Conservation (phyloP, 2,797 vertebrate species). For the Erithacus rubecula region DNA sequence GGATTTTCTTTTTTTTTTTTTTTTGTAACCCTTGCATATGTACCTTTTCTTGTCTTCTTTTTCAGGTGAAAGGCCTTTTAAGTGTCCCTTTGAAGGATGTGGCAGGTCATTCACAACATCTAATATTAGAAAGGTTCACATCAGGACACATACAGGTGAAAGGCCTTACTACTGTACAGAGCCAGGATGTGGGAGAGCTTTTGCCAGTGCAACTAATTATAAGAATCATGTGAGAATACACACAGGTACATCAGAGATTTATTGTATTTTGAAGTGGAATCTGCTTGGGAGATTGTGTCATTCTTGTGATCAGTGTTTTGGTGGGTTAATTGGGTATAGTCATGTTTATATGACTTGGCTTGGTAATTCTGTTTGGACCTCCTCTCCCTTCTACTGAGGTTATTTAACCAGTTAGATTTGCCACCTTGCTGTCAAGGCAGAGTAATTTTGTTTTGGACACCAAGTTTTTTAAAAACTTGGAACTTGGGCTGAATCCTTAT, state of each 20-base stretch:
- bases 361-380: neutral
- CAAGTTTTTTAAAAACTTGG: neutral
- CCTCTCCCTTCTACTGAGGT: neutral
- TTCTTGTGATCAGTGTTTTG: neutral
- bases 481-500: neutral
- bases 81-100: constrained; percentile 95
- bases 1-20: neutral
- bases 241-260: constrained; percentile 80
- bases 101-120: constrained; percentile 98
- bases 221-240: constrained; percentile 99
- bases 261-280: constrained; percentile 12
- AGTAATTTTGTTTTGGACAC: neutral
- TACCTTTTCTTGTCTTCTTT: constrained; percentile 25
- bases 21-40: neutral
- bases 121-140: constrained; percentile 98
- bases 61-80: constrained; percentile 96
- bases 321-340: neutral
- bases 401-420: neutral
- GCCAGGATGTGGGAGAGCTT: constrained; percentile 95
- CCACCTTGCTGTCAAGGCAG: neutral
- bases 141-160: constrained; percentile 98
- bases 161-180: constrained; percentile 98
- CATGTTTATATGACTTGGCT: neutral
- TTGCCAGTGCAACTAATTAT: constrained; percentile 98
- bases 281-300: neutral